Percentiles rank a stretch among this genome's conserved stretches.
These are phyloP conservation scores for Cathartes aura DNA, from an alignment of 2,113 vertebrate species.

Conservation along the genomic window DNA sequence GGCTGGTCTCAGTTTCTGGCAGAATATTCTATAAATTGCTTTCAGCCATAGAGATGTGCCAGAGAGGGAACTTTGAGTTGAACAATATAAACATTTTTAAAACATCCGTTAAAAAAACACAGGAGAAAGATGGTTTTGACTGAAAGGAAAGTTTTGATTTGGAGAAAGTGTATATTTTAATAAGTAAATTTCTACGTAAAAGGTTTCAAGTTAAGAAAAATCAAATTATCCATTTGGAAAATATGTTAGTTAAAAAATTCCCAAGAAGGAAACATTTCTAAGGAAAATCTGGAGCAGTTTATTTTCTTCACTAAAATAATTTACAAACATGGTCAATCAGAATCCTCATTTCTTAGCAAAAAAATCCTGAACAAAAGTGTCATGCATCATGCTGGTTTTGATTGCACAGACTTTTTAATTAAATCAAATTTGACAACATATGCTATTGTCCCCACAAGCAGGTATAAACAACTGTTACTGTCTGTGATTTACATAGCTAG, in stretches of 20 bases:
- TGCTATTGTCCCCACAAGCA: constrained; percentile 26
- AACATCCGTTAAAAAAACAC: neutral
- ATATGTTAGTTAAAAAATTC: neutral
- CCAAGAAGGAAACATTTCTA: neutral
- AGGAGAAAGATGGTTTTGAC: neutral
- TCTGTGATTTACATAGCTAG: neutral
- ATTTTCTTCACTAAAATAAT: neutral
- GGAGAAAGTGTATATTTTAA: neutral
- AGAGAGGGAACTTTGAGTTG: neutral
- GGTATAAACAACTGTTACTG: constrained; percentile 17
- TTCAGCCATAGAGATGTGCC: neutral
- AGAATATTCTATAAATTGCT: constrained; percentile 8
- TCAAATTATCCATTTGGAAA: neutral
- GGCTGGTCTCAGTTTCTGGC: neutral
- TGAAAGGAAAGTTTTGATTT: neutral
- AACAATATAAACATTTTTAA: neutral
- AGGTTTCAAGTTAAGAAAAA: neutral
- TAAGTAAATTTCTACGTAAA: neutral
- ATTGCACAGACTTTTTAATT: constrained; percentile 31
- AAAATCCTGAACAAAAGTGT: neutral
- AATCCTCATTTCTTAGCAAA: neutral
- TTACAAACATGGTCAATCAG: neutral
- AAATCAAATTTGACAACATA: constrained; percentile 30
- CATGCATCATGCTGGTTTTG: neutral
- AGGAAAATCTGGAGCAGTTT: neutral